These are phyloP conservation scores for Patiria pectinifera DNA, from an alignment of 53 echinoderm and acorn worm species.

Conservation along the genomic window DNA sequence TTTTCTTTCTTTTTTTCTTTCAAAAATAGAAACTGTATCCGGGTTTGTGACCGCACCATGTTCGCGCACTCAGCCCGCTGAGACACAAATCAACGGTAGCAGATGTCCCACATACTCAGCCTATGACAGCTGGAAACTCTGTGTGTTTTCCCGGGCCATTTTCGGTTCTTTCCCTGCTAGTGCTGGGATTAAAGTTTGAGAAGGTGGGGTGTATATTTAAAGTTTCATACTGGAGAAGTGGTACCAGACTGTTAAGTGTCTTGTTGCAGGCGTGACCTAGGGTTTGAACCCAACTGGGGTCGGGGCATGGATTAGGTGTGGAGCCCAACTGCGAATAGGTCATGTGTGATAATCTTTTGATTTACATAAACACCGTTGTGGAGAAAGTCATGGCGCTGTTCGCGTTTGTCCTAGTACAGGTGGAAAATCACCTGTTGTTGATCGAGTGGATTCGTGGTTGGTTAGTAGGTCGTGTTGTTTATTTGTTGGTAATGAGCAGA, in stretches of 20 bases:
- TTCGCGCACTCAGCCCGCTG: not conserved
- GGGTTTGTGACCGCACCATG: not conserved
- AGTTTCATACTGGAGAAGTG: not conserved
- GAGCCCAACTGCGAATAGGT: not conserved
- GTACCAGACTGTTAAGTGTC: not conserved
- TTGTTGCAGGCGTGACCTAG: not conserved
- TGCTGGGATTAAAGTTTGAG: not conserved
- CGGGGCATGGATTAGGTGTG: not conserved
- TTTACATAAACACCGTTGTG: not conserved
- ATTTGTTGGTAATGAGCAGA: no score
- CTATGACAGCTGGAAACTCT: no score
- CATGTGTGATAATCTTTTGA: not conserved
- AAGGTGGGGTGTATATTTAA: not conserved
- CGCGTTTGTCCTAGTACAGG: not conserved
- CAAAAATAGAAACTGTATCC: not conserved
- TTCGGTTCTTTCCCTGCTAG: not conserved
- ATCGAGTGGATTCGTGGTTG: no score
- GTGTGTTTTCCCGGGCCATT: not conserved
- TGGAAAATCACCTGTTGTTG: not conserved
- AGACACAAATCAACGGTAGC: not conserved
- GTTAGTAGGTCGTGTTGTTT: no score
- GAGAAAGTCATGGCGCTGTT: not conserved
- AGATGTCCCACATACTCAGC: not conserved
- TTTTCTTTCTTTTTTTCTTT: not conserved
- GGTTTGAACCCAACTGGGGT: not conserved